Conservation (phyloP, 2,888 invertebrate species). For the Morpho helenor region DNA sequence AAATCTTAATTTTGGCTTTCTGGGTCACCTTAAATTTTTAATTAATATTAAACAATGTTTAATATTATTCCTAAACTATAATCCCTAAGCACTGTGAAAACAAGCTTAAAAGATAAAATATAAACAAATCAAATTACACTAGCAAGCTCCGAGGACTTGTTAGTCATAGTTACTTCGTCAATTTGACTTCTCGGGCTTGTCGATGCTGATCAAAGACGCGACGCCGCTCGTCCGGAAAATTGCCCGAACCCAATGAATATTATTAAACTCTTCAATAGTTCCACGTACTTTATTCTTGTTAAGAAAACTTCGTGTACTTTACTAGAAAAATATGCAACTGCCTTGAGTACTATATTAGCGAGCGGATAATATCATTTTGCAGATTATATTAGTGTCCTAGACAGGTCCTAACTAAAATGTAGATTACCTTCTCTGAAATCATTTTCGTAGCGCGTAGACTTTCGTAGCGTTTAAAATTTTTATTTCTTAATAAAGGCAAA, state of each 20-base stretch:
- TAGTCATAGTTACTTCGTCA: slow-evolving; percentile 52
- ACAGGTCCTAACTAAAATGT: background rate
- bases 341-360: slow-evolving; percentile 3
- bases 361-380: slow-evolving; percentile 4
- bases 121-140: slow-evolving; percentile 31
- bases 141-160: slow-evolving; percentile 37
- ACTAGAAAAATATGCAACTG: slow-evolving; percentile 10
- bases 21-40: too few relatives aligned
- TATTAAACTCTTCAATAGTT: slow-evolving; percentile 77
- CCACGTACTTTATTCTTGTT: slow-evolving; percentile 63
- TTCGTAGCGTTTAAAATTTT: slow-evolving; percentile 1
- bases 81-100: slow-evolving; percentile 3
- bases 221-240: slow-evolving; percentile 72
- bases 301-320: slow-evolving; percentile 46
- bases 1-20: too few relatives aligned
- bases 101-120: slow-evolving; percentile 9
- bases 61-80: too few relatives aligned
- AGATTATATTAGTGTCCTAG: slow-evolving; percentile 4
- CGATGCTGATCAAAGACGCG: slow-evolving; percentile 73
- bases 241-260: slow-evolving; percentile 78
- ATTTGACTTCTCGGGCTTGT: slow-evolving; percentile 59
- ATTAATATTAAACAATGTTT: too few relatives aligned
- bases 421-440: background rate
- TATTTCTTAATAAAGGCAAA: background rate
- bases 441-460: slow-evolving; percentile 1